These are phyloP conservation scores for Artibeus lituratus DNA, from an alignment of 2,797 vertebrate genomes.

Conservation along the genomic window DNA sequence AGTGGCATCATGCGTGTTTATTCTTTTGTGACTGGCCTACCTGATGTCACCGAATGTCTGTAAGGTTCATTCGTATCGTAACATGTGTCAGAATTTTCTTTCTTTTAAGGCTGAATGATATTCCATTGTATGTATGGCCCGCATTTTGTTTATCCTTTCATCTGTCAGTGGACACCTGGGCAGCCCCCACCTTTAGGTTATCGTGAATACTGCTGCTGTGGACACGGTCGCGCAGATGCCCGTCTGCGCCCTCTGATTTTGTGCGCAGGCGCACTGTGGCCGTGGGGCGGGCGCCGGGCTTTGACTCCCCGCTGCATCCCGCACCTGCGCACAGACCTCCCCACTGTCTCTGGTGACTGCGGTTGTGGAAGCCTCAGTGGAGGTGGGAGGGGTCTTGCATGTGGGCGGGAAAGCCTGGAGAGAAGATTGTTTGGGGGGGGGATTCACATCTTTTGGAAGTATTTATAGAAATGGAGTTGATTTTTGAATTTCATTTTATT, in stretches of 20 bases:
- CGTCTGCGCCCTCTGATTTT: conserved; percentile 3
- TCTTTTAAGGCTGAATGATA: neutral
- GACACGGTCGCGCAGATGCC: neutral
- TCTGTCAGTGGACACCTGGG: neutral
- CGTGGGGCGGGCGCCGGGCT: neutral
- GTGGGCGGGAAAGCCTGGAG: neutral
- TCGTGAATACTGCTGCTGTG: neutral
- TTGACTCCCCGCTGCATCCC: neutral
- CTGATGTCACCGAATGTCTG: neutral
- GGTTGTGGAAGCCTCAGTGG: neutral
- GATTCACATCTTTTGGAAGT: neutral
- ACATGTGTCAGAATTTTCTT: neutral
- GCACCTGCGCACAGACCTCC: neutral
- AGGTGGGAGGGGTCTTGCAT: neutral
- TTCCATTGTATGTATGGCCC: neutral
- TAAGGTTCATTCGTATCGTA: neutral
- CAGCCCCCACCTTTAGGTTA: neutral
- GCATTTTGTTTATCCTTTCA: neutral
- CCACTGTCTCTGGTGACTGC: neutral
- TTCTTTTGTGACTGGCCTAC: neutral
- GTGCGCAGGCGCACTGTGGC: neutral
- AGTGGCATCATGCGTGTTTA: neutral
- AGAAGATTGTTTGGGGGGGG: no score
- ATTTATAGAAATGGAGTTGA: neutral
- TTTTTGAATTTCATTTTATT: conserved; percentile 47